Conservation (phyloP, 2,888 invertebrate genomes). For the Pachymerium ferrugineum region DNA sequence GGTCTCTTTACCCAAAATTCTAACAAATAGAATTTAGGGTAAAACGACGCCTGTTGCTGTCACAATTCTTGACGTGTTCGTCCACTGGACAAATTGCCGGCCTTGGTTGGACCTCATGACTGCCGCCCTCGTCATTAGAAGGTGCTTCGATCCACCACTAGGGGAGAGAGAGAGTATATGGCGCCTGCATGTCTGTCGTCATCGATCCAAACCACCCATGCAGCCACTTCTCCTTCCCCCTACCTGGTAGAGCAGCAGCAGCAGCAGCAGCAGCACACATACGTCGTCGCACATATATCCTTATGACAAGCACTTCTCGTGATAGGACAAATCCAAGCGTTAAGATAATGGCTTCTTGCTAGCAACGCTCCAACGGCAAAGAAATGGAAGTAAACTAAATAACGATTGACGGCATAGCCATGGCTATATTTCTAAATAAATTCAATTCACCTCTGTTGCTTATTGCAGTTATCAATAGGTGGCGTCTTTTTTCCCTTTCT, state of each 20-base stretch:
- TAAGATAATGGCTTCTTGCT: conserved; percentile 19
- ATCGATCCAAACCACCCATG: conserved; percentile 13
- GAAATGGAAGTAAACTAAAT: conserved; percentile 11
- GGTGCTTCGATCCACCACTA: conserved; percentile 23
- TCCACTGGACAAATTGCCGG: conserved; percentile 1
- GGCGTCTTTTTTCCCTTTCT: too few species aligned
- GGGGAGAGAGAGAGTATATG: background rate
- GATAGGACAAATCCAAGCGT: conserved; percentile 14
- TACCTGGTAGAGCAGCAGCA: too few species aligned
- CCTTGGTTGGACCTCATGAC: background rate
- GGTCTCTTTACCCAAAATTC: background rate
- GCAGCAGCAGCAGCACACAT: conserved; percentile 3
- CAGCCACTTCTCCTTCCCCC: conserved; percentile 12
- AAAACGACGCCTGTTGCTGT: background rate
- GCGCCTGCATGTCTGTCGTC: conserved; percentile 16
- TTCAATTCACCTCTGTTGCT: too few species aligned
- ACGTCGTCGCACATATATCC: conserved; percentile 13
- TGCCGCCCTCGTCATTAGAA: conserved; percentile 20
- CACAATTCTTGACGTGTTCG: background rate
- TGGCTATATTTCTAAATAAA: conserved; percentile 1
- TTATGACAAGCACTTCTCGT: conserved; percentile 10
- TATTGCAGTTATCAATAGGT: too few species aligned
- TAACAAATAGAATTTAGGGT: background rate
- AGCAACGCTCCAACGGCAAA: background rate
- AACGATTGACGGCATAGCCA: conserved; percentile 1